Evolutionary conservation across 2,113 vertebrate genomes (phyloP).

Genomic region (Sphaerodactylus townsendi): DNA sequence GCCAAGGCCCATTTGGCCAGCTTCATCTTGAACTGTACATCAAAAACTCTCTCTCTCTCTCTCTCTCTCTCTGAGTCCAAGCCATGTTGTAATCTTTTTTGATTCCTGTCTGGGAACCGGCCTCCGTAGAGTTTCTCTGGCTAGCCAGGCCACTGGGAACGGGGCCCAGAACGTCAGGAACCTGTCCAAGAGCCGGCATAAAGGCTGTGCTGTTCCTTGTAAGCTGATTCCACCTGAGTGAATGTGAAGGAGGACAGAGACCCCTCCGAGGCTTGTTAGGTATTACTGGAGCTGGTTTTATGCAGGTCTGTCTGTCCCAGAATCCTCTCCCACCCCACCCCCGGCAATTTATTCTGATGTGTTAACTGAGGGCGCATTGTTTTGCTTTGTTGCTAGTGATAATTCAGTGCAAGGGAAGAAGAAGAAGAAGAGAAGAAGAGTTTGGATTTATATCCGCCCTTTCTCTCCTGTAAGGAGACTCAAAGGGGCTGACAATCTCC

Average conservation of each 20-base stretch:
- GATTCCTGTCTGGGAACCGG: constrained; percentile 1
- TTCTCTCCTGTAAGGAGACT: too few relatives aligned
- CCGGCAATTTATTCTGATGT: too few relatives aligned
- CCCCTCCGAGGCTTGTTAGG: neutral
- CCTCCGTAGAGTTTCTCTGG: neutral
- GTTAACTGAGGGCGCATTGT: neutral
- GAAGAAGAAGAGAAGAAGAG: too few relatives aligned
- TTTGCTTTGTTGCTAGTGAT: neutral
- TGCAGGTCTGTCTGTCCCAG: neutral
- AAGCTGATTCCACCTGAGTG: constrained; percentile 1
- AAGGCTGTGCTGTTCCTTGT: neutral
- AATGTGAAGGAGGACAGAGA: neutral
- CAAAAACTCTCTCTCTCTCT: too few relatives aligned
- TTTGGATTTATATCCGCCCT: too few relatives aligned
- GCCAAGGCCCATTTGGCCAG: neutral
- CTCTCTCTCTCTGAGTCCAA: neutral
- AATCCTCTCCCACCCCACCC: neutral
- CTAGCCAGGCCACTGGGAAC: neutral
- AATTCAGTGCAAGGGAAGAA: neutral
- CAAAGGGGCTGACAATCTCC: too few relatives aligned
- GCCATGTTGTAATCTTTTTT: neutral
- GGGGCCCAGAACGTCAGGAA: neutral
- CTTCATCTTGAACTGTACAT: neutral
- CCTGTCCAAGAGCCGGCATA: neutral
- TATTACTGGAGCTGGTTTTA: neutral